Evolutionary conservation across 2,888 invertebrate species (phyloP), one percentile per base, ranked within the genome.

Genomic region (Pedicia rivosa): DNA sequence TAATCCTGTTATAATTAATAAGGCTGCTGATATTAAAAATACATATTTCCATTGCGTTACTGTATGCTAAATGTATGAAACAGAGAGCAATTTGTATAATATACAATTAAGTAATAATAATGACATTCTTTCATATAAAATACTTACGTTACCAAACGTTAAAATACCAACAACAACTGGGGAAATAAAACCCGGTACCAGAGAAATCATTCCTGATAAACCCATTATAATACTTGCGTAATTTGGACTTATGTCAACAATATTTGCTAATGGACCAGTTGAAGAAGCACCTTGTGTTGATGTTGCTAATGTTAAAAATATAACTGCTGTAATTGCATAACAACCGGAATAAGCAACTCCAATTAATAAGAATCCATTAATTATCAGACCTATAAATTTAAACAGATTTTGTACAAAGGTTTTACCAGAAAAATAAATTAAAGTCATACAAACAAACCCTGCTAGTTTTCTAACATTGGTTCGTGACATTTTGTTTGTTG

Each of bases 231-330:
- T 61, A 42, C 70, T 71, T 52, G 57, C 52, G 57, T 62, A 55
- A 52, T 74, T 75, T 1, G 74, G 74, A 39, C 76, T 70, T 34
- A 78, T 63, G 46, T 79, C 78, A 6, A 79, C 74, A 38, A 75
- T 65, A 37, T 67, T 70, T 3, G 78, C 71, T 25, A 77, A 55
- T 2, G 74, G 70, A 1, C 78, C 77, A 0, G 75, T 70, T 1
- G 75, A 73, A 2, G 74, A 68, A 1, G 75, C 72, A 1, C 79
- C 79, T 48, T 74, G 73, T 5, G 70, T 59, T 28, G 70, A 68
- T 2, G 71, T 70, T 0, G 77, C 74, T n/a, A 67, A 43, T 26
- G 72, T 69, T 42, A 78, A 58, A 43, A 74, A 67, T 3, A 70
- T 48, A 28, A 75, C 67, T 0, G 76, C 76, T 3, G 66, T 56